Evolutionary conservation across 2,888 invertebrate genomes (phyloP).

Genomic region (Sthenelais limicola): DNA sequence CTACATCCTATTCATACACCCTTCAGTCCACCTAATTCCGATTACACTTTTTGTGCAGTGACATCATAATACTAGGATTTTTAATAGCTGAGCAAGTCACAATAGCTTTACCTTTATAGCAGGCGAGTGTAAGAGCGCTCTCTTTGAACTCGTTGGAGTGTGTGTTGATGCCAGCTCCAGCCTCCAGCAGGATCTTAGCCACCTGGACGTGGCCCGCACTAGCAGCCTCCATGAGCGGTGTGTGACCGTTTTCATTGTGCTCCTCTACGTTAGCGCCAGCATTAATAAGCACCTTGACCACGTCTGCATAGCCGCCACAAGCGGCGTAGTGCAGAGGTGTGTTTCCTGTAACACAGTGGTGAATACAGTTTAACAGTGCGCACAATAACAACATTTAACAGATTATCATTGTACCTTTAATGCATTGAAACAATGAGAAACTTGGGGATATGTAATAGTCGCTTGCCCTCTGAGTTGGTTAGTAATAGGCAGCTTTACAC

Average conservation of each 20-base stretch:
- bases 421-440: too few species aligned
- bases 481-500: too few species aligned
- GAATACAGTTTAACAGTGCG: too few species aligned
- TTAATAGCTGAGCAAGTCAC: too few species aligned
- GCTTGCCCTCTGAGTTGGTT: too few species aligned
- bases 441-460: too few species aligned
- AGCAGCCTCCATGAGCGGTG: conserved; percentile 80
- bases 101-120: conserved; percentile 83
- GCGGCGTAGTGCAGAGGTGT: conserved; percentile 95
- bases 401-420: too few species aligned
- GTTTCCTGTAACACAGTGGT: conserved; percentile 66
- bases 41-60: too few species aligned
- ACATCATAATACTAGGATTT: too few species aligned
- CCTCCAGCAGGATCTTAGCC: conserved; percentile 83
- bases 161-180: conserved; percentile 98
- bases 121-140: conserved; percentile 94
- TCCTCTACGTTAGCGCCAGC: conserved; percentile 96
- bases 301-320: conserved; percentile 79
- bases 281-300: conserved; percentile 89
- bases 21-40: too few species aligned
- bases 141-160: conserved; percentile 99
- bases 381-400: too few species aligned
- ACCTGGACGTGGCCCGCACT: conserved; percentile 73
- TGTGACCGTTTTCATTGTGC: conserved; percentile 99
- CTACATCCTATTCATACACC: too few species aligned